A percentile compares a stretch with the other conserved stretches of the same genome.
These are phyloP conservation scores for Australoheros scitulus DNA, from an alignment of 2,113 vertebrate genomes.

Conservation along the genomic window DNA sequence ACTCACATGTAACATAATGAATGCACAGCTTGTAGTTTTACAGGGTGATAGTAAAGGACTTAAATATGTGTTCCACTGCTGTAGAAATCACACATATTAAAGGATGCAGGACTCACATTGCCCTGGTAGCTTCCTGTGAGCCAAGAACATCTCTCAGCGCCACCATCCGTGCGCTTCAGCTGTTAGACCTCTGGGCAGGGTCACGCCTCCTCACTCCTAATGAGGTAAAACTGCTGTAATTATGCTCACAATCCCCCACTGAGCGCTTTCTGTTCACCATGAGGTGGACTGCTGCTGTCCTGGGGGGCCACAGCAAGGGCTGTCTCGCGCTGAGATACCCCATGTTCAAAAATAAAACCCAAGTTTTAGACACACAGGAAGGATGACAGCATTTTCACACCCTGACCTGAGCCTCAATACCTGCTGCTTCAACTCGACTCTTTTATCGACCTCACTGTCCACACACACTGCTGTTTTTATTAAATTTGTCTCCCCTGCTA, in stretches of 20 bases:
- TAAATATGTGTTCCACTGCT: not conserved
- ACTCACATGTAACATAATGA: not conserved
- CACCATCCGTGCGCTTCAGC: slow-evolving; percentile 62
- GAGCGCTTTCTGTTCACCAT: slow-evolving; percentile 33
- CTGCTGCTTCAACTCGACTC: slow-evolving; percentile 4
- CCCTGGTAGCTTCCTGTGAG: slow-evolving; percentile 15
- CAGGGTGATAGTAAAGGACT: not conserved
- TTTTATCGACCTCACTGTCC: not conserved
- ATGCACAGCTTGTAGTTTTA: not conserved
- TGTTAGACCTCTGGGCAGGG: slow-evolving; percentile 64
- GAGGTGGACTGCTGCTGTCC: slow-evolving; percentile 57
- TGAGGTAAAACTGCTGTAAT: slow-evolving; percentile 73
- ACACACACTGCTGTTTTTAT: not conserved
- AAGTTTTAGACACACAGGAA: not conserved
- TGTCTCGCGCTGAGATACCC: slow-evolving; percentile 8
- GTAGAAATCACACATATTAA: not conserved
- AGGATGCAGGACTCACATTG: not conserved
- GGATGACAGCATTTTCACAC: slow-evolving; percentile 21
- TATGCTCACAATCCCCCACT: slow-evolving; percentile 55
- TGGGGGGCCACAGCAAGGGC: slow-evolving; percentile 45
- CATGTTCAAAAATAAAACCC: slow-evolving; percentile 26
- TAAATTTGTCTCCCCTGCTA: not conserved
- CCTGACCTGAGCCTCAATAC: not conserved
- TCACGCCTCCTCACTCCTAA: slow-evolving; percentile 70
- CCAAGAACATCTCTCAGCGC: slow-evolving; percentile 41